Percentiles rank a stretch among this genome's conserved stretches.
Conservation (phyloP, 2,797 vertebrate species). For the Schizopygopsis malacanthus region DNA sequence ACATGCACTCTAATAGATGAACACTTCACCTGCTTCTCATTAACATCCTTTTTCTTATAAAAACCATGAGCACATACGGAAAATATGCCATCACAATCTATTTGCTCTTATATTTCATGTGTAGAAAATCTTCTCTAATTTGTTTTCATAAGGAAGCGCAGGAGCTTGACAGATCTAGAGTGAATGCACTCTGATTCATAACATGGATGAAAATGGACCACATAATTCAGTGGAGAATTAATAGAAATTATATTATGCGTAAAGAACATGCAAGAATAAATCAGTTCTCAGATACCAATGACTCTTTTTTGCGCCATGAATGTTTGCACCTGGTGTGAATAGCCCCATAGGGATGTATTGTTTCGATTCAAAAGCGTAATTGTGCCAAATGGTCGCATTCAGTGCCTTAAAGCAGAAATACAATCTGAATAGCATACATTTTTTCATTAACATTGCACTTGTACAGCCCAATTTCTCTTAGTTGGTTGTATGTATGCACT, state of each 20-base stretch:
- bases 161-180: not conserved
- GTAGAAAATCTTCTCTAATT: not conserved
- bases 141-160: not conserved
- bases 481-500: not conserved
- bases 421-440: not conserved
- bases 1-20: not conserved
- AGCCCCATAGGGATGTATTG: not conserved
- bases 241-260: not conserved
- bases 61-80: too few relatives aligned
- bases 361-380: not conserved
- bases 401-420: not conserved
- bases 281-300: not conserved
- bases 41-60: too few relatives aligned
- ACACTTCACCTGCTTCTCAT: not conserved
- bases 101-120: not conserved
- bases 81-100: too few relatives aligned
- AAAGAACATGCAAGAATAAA: not conserved
- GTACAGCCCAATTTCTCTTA: not conserved
- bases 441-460: not conserved
- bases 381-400: not conserved
- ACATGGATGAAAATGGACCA: not conserved
- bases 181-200: not conserved
- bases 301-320: too few relatives aligned
- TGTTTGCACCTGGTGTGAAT: not conserved
- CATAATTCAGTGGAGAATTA: not conserved